Evolutionary conservation across 2,888 invertebrate genomes (phyloP).

Genomic region (Phengaris alcon): DNA sequence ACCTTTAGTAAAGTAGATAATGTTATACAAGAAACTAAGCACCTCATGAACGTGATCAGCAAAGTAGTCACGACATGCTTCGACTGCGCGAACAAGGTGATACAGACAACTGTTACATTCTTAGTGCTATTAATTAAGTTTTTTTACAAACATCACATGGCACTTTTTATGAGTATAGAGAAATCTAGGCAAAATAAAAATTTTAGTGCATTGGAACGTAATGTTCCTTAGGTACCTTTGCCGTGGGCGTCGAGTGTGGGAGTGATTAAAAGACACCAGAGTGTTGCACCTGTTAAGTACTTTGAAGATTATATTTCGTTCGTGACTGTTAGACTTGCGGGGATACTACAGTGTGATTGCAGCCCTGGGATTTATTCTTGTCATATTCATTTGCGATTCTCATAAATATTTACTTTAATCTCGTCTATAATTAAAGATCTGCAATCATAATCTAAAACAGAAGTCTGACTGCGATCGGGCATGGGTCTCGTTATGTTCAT

Average conservation of each 20-base stretch:
- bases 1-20: constrained; percentile 99
- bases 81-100: constrained; percentile 98
- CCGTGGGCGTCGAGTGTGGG: constrained; percentile 78
- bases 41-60: constrained; percentile 99
- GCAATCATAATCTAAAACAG: no score
- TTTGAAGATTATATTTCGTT: constrained; percentile 77
- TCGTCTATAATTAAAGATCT: not conserved
- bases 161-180: constrained; percentile 70
- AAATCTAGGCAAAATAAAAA: constrained; percentile 71
- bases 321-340: constrained; percentile 75
- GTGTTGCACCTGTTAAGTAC: constrained; percentile 80
- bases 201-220: constrained; percentile 79
- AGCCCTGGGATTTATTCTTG: constrained; percentile 69
- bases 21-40: constrained; percentile 99
- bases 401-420: not conserved
- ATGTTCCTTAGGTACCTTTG: constrained; percentile 80
- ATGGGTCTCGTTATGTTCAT: not conserved
- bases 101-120: constrained; percentile 35
- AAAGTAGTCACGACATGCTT: constrained; percentile 99
- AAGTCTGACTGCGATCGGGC: not conserved
- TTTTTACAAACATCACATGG: constrained; percentile 63
- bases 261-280: constrained; percentile 80
- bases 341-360: constrained; percentile 67
- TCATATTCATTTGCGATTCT: constrained; percentile 22
- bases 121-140: constrained; percentile 19